A percentile compares a stretch with the other conserved stretches of the same genome.
Conservation (phyloP, 2,113 vertebrate genomes). For the Takifugu bimaculatus region DNA sequence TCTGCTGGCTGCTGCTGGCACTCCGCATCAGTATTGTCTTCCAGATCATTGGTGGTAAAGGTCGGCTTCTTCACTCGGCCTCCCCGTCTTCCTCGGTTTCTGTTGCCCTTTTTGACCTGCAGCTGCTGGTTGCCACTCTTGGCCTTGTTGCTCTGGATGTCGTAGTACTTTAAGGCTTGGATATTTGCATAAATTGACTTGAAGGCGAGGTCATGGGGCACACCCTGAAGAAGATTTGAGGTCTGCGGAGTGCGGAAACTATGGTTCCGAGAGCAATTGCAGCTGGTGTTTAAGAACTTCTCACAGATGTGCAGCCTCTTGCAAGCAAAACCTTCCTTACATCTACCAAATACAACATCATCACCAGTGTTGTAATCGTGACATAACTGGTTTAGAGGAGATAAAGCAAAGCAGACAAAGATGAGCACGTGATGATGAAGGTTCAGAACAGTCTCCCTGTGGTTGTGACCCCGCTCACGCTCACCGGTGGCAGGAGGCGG, state of each 20-base stretch:
- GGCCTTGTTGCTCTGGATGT: neutral
- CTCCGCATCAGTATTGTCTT: no score
- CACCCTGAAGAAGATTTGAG: constrained; percentile 27
- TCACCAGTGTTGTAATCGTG: constrained; percentile 68
- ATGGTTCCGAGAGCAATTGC: constrained; percentile 57
- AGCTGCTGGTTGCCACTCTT: no score
- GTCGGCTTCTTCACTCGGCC: no score
- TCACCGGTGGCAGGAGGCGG: constrained; percentile 60
- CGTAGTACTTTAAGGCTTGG: constrained; percentile 25
- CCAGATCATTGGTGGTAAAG: no score
- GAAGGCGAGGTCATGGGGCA: constrained; percentile 50
- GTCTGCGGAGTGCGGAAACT: constrained; percentile 62
- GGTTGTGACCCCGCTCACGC: neutral
- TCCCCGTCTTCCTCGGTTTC: no score
- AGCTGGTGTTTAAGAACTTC: constrained; percentile 35
- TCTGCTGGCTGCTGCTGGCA: no score
- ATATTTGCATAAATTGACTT: constrained; percentile 61
- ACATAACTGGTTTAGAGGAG: constrained; percentile 55
- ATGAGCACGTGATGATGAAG: no score
- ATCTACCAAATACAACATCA: constrained; percentile 42
- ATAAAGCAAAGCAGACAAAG: neutral
- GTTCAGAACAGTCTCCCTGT: no score
- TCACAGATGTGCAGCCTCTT: constrained; percentile 69
- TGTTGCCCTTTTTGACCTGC: no score
- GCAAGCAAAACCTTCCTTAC: constrained; percentile 42